Evolutionary conservation across 2,888 invertebrate species (phyloP).

Genomic region (Uropetala carovei): DNA sequence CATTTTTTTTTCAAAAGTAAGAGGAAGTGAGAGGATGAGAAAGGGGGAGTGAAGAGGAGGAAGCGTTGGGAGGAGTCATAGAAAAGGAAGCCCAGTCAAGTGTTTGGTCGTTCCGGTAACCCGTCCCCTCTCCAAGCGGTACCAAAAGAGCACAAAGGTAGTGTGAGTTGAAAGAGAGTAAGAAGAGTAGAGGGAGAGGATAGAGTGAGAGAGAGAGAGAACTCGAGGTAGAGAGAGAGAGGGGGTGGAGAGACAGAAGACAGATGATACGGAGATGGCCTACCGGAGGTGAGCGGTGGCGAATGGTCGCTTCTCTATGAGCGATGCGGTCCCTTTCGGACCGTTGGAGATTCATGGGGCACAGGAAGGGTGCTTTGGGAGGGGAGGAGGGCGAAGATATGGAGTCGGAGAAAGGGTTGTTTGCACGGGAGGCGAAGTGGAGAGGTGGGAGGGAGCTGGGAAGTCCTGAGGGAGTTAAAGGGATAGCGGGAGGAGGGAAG

Average conservation of each 20-base stretch:
- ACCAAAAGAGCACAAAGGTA: too few species aligned
- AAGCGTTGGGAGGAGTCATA: too few species aligned
- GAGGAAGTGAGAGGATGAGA: too few species aligned
- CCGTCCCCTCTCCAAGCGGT: too few species aligned
- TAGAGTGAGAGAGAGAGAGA: background rate
- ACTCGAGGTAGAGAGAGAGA: background rate
- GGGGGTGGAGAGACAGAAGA: background rate
- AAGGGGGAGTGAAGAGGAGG: too few species aligned
- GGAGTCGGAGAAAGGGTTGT: constrained; percentile 15
- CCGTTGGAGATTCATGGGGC: constrained; percentile 15
- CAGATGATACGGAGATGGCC: background rate
- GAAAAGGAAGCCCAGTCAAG: too few species aligned
- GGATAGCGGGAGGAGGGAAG: background rate
- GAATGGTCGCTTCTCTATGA: background rate
- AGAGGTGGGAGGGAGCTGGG: background rate
- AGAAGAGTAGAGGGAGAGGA: background rate
- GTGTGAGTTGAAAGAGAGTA: too few species aligned
- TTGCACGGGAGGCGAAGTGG: too few species aligned
- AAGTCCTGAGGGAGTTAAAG: background rate
- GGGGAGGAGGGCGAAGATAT: background rate
- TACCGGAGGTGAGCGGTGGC: constrained; percentile 17
- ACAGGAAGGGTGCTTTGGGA: background rate
- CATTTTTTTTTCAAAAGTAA: too few species aligned
- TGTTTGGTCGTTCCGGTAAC: too few species aligned
- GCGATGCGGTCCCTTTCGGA: background rate